phyloP scores from a whole-genome alignment of 92 coral and sea anemone genomes.

The Phenganax stokvisi region DNA sequence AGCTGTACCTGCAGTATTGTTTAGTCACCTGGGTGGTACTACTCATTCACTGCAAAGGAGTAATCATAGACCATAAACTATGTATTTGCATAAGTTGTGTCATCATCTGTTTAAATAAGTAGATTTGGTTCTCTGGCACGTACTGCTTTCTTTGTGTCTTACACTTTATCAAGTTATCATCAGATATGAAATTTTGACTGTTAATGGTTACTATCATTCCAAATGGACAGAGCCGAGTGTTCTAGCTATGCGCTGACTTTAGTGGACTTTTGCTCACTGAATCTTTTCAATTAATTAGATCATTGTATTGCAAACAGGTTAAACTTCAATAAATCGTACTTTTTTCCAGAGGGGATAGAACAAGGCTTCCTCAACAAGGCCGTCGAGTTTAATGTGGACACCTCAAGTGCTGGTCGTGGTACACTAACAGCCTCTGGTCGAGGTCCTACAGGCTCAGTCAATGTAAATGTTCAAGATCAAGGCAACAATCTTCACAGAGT shows the following conservation, averaged over 20 bases:
- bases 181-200: too few species aligned
- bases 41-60: too few species aligned
- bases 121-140: not conserved
- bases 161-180: too few species aligned
- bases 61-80: too few species aligned
- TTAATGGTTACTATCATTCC: too few species aligned
- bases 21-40: too few species aligned
- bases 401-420: slow-evolving; percentile 90
- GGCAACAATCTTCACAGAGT: slow-evolving; percentile 61
- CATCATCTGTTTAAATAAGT: not conserved
- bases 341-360: slow-evolving; percentile 55
- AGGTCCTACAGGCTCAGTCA: slow-evolving; percentile 74
- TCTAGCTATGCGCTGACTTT: too few species aligned
- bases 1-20: too few species aligned
- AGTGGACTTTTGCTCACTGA: too few species aligned
- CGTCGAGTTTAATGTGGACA: slow-evolving; percentile 78
- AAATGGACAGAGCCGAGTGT: too few species aligned
- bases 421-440: slow-evolving; percentile 75
- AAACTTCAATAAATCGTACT: not conserved
- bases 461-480: slow-evolving; percentile 71
- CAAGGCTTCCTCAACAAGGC: slow-evolving; percentile 67
- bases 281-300: not conserved
- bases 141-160: too few species aligned
- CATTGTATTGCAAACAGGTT: not conserved
- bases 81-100: too few species aligned